Conservation (phyloP, 2,888 invertebrate species). For the Gymnosoma rotundatum region DNA sequence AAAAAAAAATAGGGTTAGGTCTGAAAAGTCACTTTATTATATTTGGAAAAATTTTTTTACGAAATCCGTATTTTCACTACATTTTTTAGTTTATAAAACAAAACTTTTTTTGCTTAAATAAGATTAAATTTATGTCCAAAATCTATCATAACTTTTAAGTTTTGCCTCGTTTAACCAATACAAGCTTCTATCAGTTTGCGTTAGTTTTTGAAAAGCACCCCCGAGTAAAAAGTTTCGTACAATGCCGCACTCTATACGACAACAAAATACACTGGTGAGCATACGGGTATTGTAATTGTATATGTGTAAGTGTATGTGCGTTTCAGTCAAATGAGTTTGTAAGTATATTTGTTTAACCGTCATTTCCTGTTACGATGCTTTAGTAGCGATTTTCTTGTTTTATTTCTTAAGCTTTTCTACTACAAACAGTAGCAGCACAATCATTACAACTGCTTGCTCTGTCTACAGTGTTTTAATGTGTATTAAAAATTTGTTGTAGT, state of each 20-base stretch:
- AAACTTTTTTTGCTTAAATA: too few species aligned
- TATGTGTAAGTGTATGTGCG: conserved; percentile 2
- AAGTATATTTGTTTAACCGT: conserved; percentile 60
- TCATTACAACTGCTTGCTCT: neutral
- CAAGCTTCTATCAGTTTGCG: conserved; percentile 2
- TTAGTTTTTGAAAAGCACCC: conserved; percentile 2
- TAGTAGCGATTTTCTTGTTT: conserved; percentile 45
- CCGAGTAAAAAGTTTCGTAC: neutral
- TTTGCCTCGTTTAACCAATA: neutral
- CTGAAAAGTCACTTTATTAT: too few species aligned
- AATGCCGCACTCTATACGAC: conserved; percentile 9
- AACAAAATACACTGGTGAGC: neutral
- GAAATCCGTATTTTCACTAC: too few species aligned
- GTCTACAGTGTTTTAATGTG: conserved; percentile 9
- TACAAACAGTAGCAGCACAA: neutral
- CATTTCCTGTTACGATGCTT: conserved; percentile 63
- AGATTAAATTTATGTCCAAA: too few species aligned
- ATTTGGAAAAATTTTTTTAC: too few species aligned
- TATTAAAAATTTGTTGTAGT: conserved; percentile 5
- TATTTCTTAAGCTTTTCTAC: conserved; percentile 41
- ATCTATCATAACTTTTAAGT: neutral
- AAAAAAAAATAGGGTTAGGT: neutral
- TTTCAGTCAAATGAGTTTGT: conserved; percentile 38
- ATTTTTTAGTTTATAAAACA: too few species aligned
- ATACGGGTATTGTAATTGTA: neutral